Conservation (phyloP, 2,113 vertebrate genomes). For the rabbit (Oryctolagus cuniculus) region mOryCun1.1 NC_091433.1:67069501-67070000, state of each 20-base stretch:
- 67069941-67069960: neutral
- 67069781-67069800: neutral
- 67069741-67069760: too few relatives aligned
- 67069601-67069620: too few relatives aligned
- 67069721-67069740: too few relatives aligned
- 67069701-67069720: too few relatives aligned
- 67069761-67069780: neutral
- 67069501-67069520: conserved; percentile 15
- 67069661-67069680: too few relatives aligned
- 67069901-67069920: neutral
- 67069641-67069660: too few relatives aligned
- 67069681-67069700: too few relatives aligned
- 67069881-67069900: neutral
- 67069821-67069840: neutral
- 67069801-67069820: neutral
- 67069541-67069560: neutral
- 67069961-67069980: neutral
- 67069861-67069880: neutral
- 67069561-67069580: neutral
- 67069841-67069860: neutral
- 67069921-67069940: neutral
- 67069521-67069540: neutral
- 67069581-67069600: neutral
- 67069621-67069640: too few relatives aligned
- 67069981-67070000: neutral